Conservation (phyloP, 2,888 invertebrate species). For the Lithophane ornitopus region DNA sequence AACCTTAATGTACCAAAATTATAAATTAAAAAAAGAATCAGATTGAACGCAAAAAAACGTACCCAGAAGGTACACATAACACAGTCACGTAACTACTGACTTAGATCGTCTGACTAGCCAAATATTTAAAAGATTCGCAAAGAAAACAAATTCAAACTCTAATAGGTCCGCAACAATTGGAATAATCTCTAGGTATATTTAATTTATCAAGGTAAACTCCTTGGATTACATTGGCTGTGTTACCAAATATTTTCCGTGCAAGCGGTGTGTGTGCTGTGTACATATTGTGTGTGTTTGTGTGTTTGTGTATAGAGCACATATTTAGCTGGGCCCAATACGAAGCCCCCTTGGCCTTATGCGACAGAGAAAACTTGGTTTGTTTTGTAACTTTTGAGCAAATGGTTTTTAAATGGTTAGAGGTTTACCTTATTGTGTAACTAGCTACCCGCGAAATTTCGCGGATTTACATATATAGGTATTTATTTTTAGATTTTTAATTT, state of each 20-base stretch:
- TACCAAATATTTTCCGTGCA: constrained; percentile 89
- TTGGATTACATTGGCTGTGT: constrained; percentile 86
- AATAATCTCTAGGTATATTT: constrained; percentile 79
- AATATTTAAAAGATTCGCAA: constrained; percentile 52
- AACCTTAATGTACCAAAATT: no score
- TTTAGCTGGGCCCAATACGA: constrained; percentile 83
- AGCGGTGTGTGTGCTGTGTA: constrained; percentile 82
- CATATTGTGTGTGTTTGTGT: constrained; percentile 77
- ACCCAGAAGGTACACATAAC: background rate
- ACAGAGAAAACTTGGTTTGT: constrained; percentile 62
- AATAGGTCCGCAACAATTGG: constrained; percentile 70
- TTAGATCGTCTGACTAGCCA: constrained; percentile 30
- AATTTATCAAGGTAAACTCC: constrained; percentile 87
- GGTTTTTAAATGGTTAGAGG: constrained; percentile 40
- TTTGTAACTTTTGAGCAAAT: constrained; percentile 60
- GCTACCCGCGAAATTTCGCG: no score
- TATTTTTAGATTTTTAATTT: no score
- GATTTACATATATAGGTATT: no score
- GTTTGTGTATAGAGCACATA: constrained; percentile 83
- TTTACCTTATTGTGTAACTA: constrained; percentile 7
- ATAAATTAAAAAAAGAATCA: no score
- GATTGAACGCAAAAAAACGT: background rate
- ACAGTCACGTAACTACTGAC: constrained; percentile 14
- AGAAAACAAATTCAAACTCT: constrained; percentile 62
- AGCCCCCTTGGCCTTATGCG: constrained; percentile 76